Evolutionary conservation across 1,140 invertebrate species (phyloP), one percentile per base, ranked within the genome.

Genomic region (Elysia chlorotica): DNA sequence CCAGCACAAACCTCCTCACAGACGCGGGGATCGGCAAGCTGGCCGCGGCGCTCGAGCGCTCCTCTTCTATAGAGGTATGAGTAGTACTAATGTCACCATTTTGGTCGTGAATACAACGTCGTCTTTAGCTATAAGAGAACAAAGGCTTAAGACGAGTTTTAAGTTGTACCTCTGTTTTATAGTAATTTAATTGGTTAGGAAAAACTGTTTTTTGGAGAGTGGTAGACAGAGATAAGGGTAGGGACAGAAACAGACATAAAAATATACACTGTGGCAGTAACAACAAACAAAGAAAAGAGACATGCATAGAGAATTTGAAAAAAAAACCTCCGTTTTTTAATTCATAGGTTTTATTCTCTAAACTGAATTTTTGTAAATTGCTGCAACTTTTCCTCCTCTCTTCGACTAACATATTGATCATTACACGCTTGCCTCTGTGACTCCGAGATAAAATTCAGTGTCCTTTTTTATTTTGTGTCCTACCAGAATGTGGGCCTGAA

Each of bases 1-100:
- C 86, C 1, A 86, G 85, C 70, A 80, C 83, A 17, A 87, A 87
- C 69, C 77, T 80, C 30, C 79, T 87, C 14, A 75, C 72, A 5
- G 85, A 87, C 71, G 68, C 74, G 31, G 85, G 85, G 1, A 74
- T 82, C 38, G 56, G 70, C 30, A 81, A 81, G 71, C 76, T 87
- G 28, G 81, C 81, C 0, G 76, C 80, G 14, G 78, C 81, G 10
- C 66, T 87, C 23, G 81, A 83, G 63, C 73, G 82, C 25, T 85
- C 83, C 53, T 81, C 79, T n/a, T 72, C 79, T 30, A 76, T 87
- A 36, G 41, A 68, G 65, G 65, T 68, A 31, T 48, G 41, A n/a
- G n/a, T n/a, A n/a, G n/a, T n/a, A n/a, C n/a, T 48, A 10, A 48
- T 48, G 41, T 48, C n/a, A n/a, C 41, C n/a, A 10, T 48, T 10